These are phyloP conservation scores for Lasioglossum pauxillum DNA, from an alignment of 2,888 invertebrate genomes.

Conservation along the genomic window DNA sequence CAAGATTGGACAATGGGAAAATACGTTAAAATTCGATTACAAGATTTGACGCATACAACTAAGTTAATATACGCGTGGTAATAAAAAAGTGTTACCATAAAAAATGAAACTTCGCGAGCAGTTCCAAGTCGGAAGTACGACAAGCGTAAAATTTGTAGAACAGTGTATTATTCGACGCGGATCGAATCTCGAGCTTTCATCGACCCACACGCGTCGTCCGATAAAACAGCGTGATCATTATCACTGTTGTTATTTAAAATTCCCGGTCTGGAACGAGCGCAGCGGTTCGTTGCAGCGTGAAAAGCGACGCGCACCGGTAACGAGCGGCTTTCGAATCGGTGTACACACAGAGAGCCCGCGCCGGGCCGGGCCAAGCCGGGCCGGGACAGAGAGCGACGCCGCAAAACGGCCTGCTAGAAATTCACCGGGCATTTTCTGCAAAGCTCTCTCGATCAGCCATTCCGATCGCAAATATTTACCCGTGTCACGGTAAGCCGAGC, in stretches of 20 bases:
- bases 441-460: slow-evolving; percentile 37
- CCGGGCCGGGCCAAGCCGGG: too few relatives aligned
- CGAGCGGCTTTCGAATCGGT: slow-evolving; percentile 1
- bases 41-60: too few relatives aligned
- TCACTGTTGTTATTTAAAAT: slow-evolving; percentile 1
- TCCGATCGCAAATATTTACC: slow-evolving; percentile 61
- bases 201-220: background rate
- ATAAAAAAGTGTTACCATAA: too few relatives aligned
- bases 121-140: too few relatives aligned
- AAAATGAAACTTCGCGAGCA: too few relatives aligned
- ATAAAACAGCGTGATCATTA: background rate
- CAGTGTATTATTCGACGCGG: too few relatives aligned
- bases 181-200: slow-evolving; percentile 10
- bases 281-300: background rate
- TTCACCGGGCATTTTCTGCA: slow-evolving; percentile 48
- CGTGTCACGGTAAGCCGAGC: slow-evolving; percentile 54
- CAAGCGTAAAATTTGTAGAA: too few relatives aligned
- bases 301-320: slow-evolving; percentile 4
- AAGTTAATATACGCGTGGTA: too few relatives aligned
- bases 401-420: slow-evolving; percentile 51
- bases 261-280: background rate
- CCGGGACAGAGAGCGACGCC: background rate
- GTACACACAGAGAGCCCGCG: background rate
- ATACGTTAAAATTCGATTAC: too few relatives aligned
- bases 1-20: too few relatives aligned